phyloP scores from a whole-genome alignment of 2,797 vertebrate genomes.

The Pseudocheirus occidentalis region DNA sequence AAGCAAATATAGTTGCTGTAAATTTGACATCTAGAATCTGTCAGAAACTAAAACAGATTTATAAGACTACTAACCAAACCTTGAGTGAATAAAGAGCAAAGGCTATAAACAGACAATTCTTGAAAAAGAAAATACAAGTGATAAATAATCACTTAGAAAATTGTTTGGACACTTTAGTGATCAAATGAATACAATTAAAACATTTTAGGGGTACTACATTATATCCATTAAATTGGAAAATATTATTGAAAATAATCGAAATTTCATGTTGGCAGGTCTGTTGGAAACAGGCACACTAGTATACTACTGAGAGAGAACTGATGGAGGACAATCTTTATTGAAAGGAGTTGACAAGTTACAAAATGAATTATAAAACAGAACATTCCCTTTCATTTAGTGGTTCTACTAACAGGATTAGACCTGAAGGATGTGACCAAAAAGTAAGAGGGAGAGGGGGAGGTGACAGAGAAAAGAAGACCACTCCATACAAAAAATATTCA shows the following conservation, averaged over 20 bases:
- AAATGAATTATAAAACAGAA: background rate
- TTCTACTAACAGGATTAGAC: background rate
- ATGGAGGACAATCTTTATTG: background rate
- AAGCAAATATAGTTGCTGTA: background rate
- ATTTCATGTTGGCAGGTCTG: background rate
- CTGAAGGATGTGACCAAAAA: background rate
- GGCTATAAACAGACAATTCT: background rate
- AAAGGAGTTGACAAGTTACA: background rate
- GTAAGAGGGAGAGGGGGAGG: background rate
- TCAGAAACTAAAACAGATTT: background rate
- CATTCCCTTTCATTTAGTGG: background rate
- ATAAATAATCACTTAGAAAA: background rate
- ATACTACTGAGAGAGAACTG: background rate
- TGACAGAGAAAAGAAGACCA: background rate
- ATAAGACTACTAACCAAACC: background rate
- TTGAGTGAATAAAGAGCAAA: background rate
- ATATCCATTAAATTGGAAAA: background rate
- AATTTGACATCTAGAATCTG: background rate
- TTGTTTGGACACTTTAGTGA: background rate
- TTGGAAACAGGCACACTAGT: background rate
- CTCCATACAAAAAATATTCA: background rate
- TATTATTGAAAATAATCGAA: background rate
- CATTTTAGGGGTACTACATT: background rate
- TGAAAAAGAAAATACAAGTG: background rate
- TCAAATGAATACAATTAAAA: background rate